phyloP scores from a whole-genome alignment of 1,140 invertebrate species.

The Oreohelix idahoensis region DNA sequence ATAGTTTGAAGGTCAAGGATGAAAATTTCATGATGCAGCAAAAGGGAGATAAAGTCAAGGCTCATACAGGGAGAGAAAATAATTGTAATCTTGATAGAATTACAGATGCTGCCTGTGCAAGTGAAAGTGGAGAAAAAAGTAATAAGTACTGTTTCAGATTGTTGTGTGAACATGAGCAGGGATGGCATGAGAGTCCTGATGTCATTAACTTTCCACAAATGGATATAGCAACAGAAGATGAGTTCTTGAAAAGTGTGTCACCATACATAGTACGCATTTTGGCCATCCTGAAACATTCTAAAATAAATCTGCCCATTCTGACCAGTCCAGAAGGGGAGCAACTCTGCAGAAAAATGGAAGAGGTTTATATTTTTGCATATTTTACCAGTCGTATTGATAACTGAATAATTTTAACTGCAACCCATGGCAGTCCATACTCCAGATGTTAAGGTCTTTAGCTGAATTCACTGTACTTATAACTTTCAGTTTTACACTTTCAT shows the following conservation, averaged over 20 bases:
- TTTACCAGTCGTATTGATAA: too few species aligned
- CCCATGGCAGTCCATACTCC: too few species aligned
- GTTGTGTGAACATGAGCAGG: conserved; percentile 62
- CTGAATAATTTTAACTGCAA: too few species aligned
- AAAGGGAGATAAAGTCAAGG: conserved; percentile 34
- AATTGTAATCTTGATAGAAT: neutral
- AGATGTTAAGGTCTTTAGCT: too few species aligned
- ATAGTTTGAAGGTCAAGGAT: conserved; percentile 23
- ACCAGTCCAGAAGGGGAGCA: conserved; percentile 56
- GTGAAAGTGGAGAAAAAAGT: conserved; percentile 30
- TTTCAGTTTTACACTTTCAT: too few species aligned
- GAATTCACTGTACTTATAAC: too few species aligned
- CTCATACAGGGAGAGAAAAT: neutral
- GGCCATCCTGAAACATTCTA: conserved; percentile 58
- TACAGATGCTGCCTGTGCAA: neutral
- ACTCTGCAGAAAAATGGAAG: conserved; percentile 53
- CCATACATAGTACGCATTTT: conserved; percentile 56
- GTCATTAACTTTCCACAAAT: conserved; percentile 47
- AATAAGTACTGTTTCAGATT: conserved; percentile 56
- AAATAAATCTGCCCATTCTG: conserved; percentile 50
- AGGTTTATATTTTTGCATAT: conserved; percentile 49
- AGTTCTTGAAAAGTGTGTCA: conserved; percentile 50
- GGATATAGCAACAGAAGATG: conserved; percentile 36
- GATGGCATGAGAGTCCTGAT: conserved; percentile 55
- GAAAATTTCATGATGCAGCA: conserved; percentile 7